Evolutionary conservation across 1,140 invertebrate species (phyloP), one percentile per base, ranked within the genome.

Genomic region (Lepidurus packardi): DNA sequence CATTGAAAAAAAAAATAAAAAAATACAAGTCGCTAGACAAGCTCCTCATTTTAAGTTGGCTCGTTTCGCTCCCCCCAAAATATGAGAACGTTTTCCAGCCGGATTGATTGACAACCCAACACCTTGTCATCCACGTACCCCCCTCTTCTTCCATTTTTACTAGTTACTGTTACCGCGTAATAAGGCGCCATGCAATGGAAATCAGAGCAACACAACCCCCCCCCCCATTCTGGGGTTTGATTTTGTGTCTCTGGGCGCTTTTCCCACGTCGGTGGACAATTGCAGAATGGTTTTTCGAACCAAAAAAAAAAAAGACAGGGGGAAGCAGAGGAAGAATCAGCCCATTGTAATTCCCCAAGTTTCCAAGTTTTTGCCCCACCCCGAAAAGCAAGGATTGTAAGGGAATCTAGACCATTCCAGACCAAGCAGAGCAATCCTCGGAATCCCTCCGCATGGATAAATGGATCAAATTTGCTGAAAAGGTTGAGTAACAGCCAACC

Each of bases 391-490:
- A n/a, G 16, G 16, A 65, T 16, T n/a, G 53, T 21, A 65, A 9
- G 53, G 53, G 53, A 65, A 65, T 65, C 47, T 34, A 34, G 25
- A 34, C 25, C 3, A 34, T 34, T 34, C 53, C 16, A 34, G 34
- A 34, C 34, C 3, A 34, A 4, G 2, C 53, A 6, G 53, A 65
- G 53, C 53, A 65, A 65, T 65, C 53, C 53, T 65, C 13, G 53
- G 7, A 65, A 65, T 65, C 53, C 53, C 53, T 65, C 21, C 34
- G 21, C 53, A 21, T 21, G 53, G 53, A 21, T 65, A 65, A 65
- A 65, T 65, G 53, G 53, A 65, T 65, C 53, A 65, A 65, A 65
- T n/a, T 65, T 65, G 53, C 53, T 65, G 53, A n/a, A 65, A 65
- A 65, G 53, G 53, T 65, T 65, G 13, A 65, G 53, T 21, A 65